Percentiles rank a stretch among this genome's conserved stretches.
Evolutionary conservation across 2,797 vertebrate species (phyloP).

Genomic region (Botia kubotai): DNA sequence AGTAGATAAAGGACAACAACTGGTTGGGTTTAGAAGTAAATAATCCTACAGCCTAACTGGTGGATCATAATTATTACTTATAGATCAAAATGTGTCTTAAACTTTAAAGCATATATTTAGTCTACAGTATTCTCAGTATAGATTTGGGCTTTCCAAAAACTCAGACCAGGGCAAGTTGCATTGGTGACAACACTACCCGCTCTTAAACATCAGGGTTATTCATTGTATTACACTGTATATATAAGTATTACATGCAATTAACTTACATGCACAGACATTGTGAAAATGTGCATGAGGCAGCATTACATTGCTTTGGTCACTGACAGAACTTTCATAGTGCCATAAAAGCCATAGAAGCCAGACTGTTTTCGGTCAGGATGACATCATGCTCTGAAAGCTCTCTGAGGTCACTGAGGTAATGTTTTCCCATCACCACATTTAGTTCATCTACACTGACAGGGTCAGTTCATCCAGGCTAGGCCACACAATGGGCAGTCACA

Average conservation of each 20-base stretch:
- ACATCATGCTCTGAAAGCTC: conserved; percentile 55
- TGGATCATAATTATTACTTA: conserved; percentile 38
- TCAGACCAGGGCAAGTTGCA: neutral
- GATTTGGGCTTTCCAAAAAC: conserved; percentile 13
- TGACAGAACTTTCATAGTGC: neutral
- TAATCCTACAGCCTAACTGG: conserved; percentile 22
- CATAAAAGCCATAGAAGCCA: neutral
- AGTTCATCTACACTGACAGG: conserved; percentile 80
- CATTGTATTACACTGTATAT: neutral
- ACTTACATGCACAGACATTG: too few relatives aligned
- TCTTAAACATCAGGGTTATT: neutral
- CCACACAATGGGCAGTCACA: conserved; percentile 89
- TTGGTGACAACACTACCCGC: neutral
- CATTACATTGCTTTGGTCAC: neutral
- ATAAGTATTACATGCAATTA: neutral
- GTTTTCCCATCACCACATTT: conserved; percentile 83
- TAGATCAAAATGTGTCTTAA: conserved; percentile 46
- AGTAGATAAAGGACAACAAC: conserved; percentile 15
- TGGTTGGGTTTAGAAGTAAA: neutral
- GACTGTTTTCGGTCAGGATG: neutral
- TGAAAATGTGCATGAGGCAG: too few relatives aligned
- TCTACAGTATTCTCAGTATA: conserved; percentile 17
- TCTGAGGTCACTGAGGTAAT: conserved; percentile 78
- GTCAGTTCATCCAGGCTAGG: conserved; percentile 77
- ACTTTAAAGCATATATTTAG: too few relatives aligned